Conservation (phyloP, 2,113 vertebrate species). For the Notarius quadriscutis region DNA sequence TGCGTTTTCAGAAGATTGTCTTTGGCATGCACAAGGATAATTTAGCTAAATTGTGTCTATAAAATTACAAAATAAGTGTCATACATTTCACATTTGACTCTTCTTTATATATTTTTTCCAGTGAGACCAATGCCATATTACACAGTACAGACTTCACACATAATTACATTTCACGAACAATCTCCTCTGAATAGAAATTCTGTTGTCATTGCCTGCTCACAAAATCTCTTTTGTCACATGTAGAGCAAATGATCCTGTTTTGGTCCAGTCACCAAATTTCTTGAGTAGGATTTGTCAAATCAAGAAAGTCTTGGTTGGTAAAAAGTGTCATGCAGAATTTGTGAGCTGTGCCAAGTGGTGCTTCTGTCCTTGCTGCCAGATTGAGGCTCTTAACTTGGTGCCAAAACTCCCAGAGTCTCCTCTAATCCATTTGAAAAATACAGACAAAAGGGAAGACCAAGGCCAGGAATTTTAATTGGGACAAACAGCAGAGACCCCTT, state of each 20-base stretch:
- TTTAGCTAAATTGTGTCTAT: background rate
- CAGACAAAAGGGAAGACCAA: conserved; percentile 31
- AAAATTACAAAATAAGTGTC: background rate
- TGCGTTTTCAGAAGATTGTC: background rate
- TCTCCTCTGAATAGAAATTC: background rate
- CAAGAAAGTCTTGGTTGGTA: background rate
- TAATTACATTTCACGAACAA: background rate
- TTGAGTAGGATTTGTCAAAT: background rate
- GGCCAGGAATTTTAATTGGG: conserved; percentile 26
- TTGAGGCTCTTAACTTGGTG: background rate
- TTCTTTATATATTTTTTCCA: background rate
- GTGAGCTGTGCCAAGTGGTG: conserved; percentile 5
- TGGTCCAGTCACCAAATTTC: background rate
- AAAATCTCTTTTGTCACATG: background rate
- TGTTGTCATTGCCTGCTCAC: background rate
- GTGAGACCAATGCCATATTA: background rate
- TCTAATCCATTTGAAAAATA: conserved; percentile 19
- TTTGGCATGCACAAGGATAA: background rate
- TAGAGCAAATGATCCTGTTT: background rate
- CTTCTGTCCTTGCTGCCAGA: background rate
- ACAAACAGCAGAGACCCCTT: background rate
- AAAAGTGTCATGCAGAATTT: background rate
- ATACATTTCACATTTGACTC: background rate
- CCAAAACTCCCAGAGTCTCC: background rate
- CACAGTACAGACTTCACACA: background rate